Evolutionary conservation across 2,797 vertebrate species (phyloP), one percentile per base, ranked within the genome.

Genomic region (Xenentodon cancila): DNA sequence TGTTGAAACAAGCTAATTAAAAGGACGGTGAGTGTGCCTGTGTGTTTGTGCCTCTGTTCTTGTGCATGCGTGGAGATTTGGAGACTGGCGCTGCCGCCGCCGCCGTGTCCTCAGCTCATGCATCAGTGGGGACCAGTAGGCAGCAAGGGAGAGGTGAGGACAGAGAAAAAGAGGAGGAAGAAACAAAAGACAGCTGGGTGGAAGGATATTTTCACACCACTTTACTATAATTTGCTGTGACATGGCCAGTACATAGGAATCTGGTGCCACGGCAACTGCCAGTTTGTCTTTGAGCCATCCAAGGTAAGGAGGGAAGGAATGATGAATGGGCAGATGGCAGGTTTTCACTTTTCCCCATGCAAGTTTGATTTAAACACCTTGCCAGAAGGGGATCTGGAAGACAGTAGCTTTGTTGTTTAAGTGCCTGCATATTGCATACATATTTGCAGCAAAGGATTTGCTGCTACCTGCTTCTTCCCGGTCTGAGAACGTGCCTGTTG

Each of bases 221-320:
- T 72, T 68, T 51, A 42, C 50, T 68, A 44, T 82, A 77, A 74
- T 80, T 73, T 59, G 43, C 72, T 75, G 75, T 55, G 83, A 78
- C 78, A 90, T 89, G 89, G 71, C 73, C 71, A 87, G 77, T 43
- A 79, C 80, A 69, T 92, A 90, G 85, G 81, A 84, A 74, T 73
- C 87, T 43, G 84, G 74, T 69, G 73, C 80, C 77, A 71, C 75
- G 58, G 84, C 80, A 85, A 85, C 80, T 51, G 50, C 67, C 78
- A 73, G 85, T 78, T 68, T 27, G 49, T 75, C 53, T 13, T 69
- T 67, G 20, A 82, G 73, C 65, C 78, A 82, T 68, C 82, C 19
- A 42, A 86, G 89, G 88, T 87, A 73, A 84, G 84, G 48, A 58
- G 12, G 58, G 42, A 27, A 21, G 49, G 60, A 52, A 25, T 53